A percentile compares a stretch with the other conserved stretches of the same genome.
Evolutionary conservation across 2,888 invertebrate genomes (phyloP).

Genomic region (Pharmacophagus antenor): DNA sequence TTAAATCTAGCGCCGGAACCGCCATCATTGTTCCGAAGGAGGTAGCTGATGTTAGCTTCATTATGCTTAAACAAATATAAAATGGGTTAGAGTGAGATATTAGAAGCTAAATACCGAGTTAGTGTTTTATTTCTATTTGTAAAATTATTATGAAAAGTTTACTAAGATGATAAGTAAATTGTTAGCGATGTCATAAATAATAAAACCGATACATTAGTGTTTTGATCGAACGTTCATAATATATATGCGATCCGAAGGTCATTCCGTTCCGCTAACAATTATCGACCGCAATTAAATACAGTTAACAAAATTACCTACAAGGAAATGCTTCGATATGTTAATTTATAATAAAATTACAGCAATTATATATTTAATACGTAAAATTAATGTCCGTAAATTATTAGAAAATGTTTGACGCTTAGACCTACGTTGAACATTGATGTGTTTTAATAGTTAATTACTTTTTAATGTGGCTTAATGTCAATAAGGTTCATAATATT

Average conservation of each 20-base stretch:
- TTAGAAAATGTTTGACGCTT: slow-evolving; percentile 16
- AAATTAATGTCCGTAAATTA: slow-evolving; percentile 34
- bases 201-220: slow-evolving; percentile 12
- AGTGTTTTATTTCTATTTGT: no score
- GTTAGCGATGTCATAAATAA: not conserved
- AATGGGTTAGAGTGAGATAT: no score
- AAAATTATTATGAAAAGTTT: no score
- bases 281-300: slow-evolving; percentile 50
- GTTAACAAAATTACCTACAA: slow-evolving; percentile 49
- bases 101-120: no score
- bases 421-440: slow-evolving; percentile 8
- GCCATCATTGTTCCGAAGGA: no score
- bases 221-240: slow-evolving; percentile 38
- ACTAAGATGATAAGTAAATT: not conserved
- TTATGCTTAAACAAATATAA: no score
- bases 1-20: no score
- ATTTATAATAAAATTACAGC: slow-evolving; percentile 44
- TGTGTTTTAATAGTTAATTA: not conserved
- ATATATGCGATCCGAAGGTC: slow-evolving; percentile 52
- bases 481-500: not conserved
- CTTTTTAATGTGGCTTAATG: not conserved
- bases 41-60: no score
- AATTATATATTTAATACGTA: slow-evolving; percentile 34
- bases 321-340: slow-evolving; percentile 58
- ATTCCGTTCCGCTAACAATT: slow-evolving; percentile 53